Percentiles rank a stretch among this genome's conserved stretches.
Conservation (phyloP, 2,113 vertebrate genomes). For the Mesembrinibis cayennensis region DNA sequence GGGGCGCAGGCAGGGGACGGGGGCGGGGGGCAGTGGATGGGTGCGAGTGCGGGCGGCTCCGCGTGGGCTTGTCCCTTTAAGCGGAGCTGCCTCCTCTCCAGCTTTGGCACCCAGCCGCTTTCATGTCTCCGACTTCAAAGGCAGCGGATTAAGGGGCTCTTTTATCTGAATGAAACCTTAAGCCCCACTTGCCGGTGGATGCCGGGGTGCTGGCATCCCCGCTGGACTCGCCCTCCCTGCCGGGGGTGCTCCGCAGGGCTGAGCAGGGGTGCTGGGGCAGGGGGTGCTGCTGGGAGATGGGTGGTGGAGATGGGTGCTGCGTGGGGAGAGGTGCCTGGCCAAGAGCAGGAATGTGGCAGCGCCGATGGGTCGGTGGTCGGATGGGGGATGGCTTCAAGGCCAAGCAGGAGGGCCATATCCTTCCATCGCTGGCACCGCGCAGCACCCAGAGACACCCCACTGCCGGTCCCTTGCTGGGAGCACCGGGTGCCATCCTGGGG, state of each 20-base stretch:
- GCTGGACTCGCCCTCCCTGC: not conserved
- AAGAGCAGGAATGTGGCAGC: not conserved
- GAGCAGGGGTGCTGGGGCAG: not conserved
- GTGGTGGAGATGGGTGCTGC: not conserved
- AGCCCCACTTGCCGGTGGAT: not conserved
- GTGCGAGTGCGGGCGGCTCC: not conserved
- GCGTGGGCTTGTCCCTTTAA: constrained; percentile 66
- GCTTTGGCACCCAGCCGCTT: constrained; percentile 68
- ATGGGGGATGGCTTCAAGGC: not conserved
- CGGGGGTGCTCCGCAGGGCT: not conserved
- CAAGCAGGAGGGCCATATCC: not conserved
- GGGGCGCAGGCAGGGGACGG: not conserved
- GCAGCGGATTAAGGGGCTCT: constrained; percentile 69
- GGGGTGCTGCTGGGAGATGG: not conserved
- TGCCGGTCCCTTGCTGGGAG: not conserved
- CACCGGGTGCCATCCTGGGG: accelerated
- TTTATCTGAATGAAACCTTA: constrained; percentile 72
- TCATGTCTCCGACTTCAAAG: constrained; percentile 74
- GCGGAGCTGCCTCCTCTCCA: constrained; percentile 34
- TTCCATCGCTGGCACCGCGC: not conserved
- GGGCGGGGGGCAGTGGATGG: not conserved
- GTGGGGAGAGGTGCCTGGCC: not conserved
- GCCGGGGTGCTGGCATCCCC: not conserved
- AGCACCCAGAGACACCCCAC: not conserved
- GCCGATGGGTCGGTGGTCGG: not conserved